Evolutionary conservation across 2,888 invertebrate species (phyloP).

Genomic region (Tanytarsus gracilentus): DNA sequence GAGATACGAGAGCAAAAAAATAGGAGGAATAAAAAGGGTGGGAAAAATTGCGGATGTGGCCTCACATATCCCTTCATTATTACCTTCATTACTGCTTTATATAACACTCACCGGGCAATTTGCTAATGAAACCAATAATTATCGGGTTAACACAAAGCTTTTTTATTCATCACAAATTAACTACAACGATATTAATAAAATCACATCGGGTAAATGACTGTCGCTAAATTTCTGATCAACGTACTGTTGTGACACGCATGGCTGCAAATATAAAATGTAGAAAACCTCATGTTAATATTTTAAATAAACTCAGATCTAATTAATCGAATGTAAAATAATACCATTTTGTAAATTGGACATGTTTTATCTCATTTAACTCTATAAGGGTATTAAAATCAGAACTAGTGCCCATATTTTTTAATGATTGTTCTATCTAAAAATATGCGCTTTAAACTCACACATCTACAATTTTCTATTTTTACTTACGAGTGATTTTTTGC

Average conservation of each 20-base stretch:
- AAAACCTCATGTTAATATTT: no score
- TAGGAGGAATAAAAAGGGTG: background rate
- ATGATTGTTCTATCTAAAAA: background rate
- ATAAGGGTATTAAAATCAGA: no score
- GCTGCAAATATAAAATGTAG: background rate
- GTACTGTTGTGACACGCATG: slow-evolving; percentile 34
- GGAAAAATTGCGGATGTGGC: background rate
- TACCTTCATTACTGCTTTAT: background rate
- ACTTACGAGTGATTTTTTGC: slow-evolving; percentile 14
- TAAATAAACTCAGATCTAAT: background rate
- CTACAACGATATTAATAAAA: slow-evolving; percentile 37
- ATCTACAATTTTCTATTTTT: background rate
- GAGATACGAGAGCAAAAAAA: slow-evolving; percentile 21
- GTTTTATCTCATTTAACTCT: no score
- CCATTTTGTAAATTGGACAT: background rate
- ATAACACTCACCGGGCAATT: background rate
- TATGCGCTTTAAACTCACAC: slow-evolving; percentile 16
- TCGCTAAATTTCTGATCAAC: slow-evolving; percentile 37
- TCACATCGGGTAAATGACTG: slow-evolving; percentile 38
- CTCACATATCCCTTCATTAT: background rate
- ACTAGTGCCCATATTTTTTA: background rate
- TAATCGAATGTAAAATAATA: background rate
- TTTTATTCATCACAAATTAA: no score
- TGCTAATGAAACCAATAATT: background rate
- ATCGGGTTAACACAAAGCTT: background rate